Evolutionary conservation across 2,113 vertebrate genomes (phyloP), one percentile per base, ranked within the genome.

Genomic region (Salvelinus fontinalis): DNA sequence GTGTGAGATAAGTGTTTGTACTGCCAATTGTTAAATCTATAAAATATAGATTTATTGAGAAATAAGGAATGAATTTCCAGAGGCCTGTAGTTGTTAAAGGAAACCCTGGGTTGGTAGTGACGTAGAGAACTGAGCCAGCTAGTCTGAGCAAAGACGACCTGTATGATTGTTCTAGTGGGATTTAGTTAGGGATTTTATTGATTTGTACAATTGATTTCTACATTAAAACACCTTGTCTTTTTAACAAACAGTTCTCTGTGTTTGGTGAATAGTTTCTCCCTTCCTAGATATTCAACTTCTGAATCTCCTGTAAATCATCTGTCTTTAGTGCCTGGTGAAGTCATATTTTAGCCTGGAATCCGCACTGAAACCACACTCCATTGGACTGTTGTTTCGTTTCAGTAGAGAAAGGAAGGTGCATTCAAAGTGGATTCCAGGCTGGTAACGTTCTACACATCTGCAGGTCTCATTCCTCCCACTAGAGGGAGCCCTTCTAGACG

Each of bases 401-500:
- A 54, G 14, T 5, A 18, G 59, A 11, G 59, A 24, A 13, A 4
- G 12, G 65, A 67, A 18, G 60, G 64, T 4, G 5, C 20, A 39
- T 51, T 39, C 8, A 51, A 71, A 65, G 54, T 64, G 44, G 13
- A 54, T 54, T 18, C 16, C 51, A 54, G 14, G 31, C n/a, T 16
- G 14, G 9, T 24, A 3, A 0, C 6, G 16, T n/a, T 34, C 29
- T 65, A 3, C 26, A 69, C 69, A 34, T 20, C 62, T 39, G 18
- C 24, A 62, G 60, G 64, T 1, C 39, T 13, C 72, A n/a, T 31
- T 57, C 64, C 64, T 34, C 78, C 92, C 92, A 92, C 88, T 85
- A 93, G 92, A 90, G 91, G 90, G 92, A 79, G 89, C 49, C 89
- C 85, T 92, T 87, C 89, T 81, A 88, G 92, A 90, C 89, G 88